Conservation (phyloP, 2,888 invertebrate genomes). For the Hypomecis punctinalis region DNA sequence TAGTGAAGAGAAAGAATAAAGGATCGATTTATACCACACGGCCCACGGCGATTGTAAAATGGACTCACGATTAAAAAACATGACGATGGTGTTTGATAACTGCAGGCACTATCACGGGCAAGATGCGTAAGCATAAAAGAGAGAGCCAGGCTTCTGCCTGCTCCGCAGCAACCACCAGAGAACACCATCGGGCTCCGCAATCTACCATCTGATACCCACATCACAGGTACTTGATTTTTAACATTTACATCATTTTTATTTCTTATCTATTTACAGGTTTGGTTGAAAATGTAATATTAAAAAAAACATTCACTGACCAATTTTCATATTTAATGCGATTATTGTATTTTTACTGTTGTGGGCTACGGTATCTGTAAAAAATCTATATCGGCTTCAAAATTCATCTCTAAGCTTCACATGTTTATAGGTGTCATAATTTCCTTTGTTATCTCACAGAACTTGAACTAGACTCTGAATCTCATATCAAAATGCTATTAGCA, state of each 20-base stretch:
- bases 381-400: background rate
- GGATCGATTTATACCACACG: conserved; percentile 80
- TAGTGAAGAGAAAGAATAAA: conserved; percentile 72
- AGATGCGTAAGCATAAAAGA: conserved; percentile 84
- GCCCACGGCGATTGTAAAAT: conserved; percentile 82
- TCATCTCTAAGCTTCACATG: background rate
- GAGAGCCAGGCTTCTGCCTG: conserved; percentile 80
- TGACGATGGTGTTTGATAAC: conserved; percentile 76
- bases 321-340: no score
- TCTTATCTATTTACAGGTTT: no score
- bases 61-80: conserved; percentile 80
- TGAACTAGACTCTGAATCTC: conserved; percentile 11
- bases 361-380: background rate
- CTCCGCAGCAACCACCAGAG: conserved; percentile 74
- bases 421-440: conserved; percentile 12
- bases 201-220: conserved; percentile 75
- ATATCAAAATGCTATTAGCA: conserved; percentile 24
- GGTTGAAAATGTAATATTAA: no score
- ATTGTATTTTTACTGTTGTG: no score
- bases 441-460: conserved; percentile 16
- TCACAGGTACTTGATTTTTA: conserved; percentile 58
- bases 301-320: no score
- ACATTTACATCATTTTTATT: background rate
- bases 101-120: conserved; percentile 75
- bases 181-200: conserved; percentile 67